A percentile compares a stretch with the other conserved stretches of the same genome.
phyloP scores from a whole-genome alignment of 2,797 vertebrate species.

The Oreochromis grahami region DNA sequence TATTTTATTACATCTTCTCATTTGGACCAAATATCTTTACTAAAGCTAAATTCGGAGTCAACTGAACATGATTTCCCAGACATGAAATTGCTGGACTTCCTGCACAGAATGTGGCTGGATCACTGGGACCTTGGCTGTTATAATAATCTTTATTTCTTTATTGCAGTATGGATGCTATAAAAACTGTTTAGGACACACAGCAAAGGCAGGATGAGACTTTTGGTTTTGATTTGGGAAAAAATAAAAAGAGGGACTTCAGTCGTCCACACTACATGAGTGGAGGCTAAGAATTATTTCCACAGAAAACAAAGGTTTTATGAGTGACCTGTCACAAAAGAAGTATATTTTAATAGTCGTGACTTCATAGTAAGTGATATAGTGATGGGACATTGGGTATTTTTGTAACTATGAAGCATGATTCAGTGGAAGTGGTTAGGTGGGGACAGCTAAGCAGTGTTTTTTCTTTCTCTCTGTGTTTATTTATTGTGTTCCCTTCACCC shows the following conservation, averaged over 20 bases:
- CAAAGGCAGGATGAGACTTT: not conserved
- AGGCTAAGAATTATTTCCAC: not conserved
- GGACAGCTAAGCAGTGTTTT: not conserved
- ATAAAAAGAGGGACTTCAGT: not conserved
- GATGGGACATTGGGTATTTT: not conserved
- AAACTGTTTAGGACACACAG: not conserved
- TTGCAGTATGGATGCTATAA: not conserved
- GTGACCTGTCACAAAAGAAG: not conserved
- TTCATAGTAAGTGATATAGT: not conserved
- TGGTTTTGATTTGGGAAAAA: not conserved
- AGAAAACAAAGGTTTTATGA: not conserved
- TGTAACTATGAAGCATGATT: conserved; percentile 8
- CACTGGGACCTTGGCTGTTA: not conserved
- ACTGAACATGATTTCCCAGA: not conserved
- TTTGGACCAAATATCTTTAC: not conserved
- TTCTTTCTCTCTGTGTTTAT: not conserved
- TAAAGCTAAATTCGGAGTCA: not conserved
- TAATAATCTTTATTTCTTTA: not conserved
- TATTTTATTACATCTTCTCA: not conserved
- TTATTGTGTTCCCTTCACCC: conserved; percentile 7
- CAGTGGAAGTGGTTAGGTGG: not conserved
- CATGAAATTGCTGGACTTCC: not conserved
- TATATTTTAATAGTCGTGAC: not conserved
- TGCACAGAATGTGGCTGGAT: not conserved
- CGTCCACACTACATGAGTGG: not conserved